These are phyloP conservation scores for Tridacna crocea DNA, from an alignment of 2,888 invertebrate genomes.

Conservation along the genomic window DNA sequence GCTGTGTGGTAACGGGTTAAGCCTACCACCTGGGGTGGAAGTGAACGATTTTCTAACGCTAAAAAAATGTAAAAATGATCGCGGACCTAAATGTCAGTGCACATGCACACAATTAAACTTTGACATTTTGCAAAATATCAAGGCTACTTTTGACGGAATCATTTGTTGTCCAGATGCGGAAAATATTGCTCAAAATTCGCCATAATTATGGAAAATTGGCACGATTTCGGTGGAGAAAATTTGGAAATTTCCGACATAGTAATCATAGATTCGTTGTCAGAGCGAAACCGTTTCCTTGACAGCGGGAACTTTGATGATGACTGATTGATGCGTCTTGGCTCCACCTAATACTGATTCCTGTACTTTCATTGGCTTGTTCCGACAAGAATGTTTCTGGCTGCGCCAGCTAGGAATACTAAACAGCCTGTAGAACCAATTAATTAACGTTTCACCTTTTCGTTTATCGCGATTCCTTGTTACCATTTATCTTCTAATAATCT, in stretches of 20 bases:
- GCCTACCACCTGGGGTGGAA: too few species aligned
- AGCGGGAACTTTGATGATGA: constrained; percentile 31
- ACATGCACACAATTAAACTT: not conserved
- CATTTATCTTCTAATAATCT: constrained; percentile 10
- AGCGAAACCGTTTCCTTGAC: constrained; percentile 41
- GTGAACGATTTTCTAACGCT: too few species aligned
- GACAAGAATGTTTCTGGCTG: not conserved
- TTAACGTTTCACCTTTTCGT: constrained; percentile 39
- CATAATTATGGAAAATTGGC: constrained; percentile 17
- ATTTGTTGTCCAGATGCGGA: not conserved
- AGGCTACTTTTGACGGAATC: not conserved
- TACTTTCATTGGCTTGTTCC: not conserved
- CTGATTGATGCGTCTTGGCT: constrained; percentile 57
- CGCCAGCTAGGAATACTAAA: constrained; percentile 9
- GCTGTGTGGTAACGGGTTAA: too few species aligned
- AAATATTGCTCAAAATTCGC: not conserved
- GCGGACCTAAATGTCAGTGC: too few species aligned
- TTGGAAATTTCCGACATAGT: not conserved
- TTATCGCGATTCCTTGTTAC: constrained; percentile 12
- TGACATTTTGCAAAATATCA: constrained; percentile 12
- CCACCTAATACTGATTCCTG: constrained; percentile 50
- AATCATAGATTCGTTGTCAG: constrained; percentile 18
- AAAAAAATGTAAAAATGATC: too few species aligned
- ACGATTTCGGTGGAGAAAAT: not conserved
- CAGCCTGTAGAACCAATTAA: constrained; percentile 43